Percentiles rank a stretch among this genome's conserved stretches.
Conservation (phyloP, 2,797 vertebrate species). For the Ctenochaetus hawaiiensis region DNA sequence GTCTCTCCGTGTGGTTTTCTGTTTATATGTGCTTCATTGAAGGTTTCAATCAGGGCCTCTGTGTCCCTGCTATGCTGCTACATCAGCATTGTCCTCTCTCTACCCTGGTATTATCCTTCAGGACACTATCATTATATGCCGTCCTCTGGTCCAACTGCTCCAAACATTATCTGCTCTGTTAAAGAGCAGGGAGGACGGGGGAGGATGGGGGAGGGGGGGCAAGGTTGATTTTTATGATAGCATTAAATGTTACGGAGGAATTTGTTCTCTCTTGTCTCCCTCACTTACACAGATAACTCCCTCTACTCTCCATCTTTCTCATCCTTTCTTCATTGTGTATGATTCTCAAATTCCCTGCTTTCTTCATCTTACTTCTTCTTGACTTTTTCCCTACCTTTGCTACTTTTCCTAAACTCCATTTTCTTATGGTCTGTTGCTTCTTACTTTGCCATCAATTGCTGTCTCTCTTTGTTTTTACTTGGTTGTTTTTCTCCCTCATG, state of each 20-base stretch:
- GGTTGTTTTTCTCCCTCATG: conserved; percentile 31
- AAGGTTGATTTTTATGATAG: conserved; percentile 22
- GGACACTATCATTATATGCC: conserved; percentile 71
- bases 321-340: neutral
- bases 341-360: neutral
- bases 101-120: conserved; percentile 72
- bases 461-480: conserved; percentile 2
- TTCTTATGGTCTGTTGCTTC: conserved; percentile 1
- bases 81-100: conserved; percentile 70
- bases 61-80: conserved; percentile 56
- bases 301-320: neutral
- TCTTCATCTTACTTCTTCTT: neutral
- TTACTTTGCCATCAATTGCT: neutral
- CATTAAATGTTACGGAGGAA: conserved; percentile 16
- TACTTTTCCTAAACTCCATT: neutral
- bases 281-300: neutral
- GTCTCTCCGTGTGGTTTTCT: conserved; percentile 5
- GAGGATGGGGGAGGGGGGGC: neutral
- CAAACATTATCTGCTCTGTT: conserved; percentile 50
- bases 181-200: conserved; percentile 32
- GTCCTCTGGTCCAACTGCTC: conserved; percentile 64
- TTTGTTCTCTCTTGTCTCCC: neutral
- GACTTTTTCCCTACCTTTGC: neutral
- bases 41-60: conserved; percentile 45
- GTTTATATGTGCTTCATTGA: neutral